Conservation (phyloP, 2,797 vertebrate genomes). For the Gambelia wislizenii region DNA sequence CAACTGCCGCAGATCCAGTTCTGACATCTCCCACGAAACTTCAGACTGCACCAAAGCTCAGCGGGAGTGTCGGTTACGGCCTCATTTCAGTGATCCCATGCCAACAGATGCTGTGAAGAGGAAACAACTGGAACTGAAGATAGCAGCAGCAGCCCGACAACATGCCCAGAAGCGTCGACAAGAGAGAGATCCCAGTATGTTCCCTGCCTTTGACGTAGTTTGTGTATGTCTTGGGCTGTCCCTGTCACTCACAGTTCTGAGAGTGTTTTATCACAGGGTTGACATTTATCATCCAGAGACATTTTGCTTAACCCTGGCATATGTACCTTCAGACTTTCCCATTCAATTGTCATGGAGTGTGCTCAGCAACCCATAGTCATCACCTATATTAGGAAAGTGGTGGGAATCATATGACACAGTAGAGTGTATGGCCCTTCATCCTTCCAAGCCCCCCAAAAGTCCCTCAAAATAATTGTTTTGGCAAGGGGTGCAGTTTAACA, state of each 20-base stretch:
- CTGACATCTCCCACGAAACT: slow-evolving; percentile 86
- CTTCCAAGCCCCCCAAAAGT: too few species aligned
- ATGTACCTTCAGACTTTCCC: slow-evolving; percentile 22
- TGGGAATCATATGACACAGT: too few species aligned
- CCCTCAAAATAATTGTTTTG: too few species aligned
- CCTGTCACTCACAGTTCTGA: too few species aligned
- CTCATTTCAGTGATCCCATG: slow-evolving; percentile 92
- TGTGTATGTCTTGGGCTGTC: background rate
- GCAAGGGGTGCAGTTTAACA: too few species aligned
- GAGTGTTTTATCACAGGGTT: background rate
- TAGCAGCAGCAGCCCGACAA: slow-evolving; percentile 86
- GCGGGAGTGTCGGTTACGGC: slow-evolving; percentile 88
- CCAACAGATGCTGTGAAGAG: slow-evolving; percentile 88
- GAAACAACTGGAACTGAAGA: slow-evolving; percentile 94
- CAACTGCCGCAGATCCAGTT: slow-evolving; percentile 90
- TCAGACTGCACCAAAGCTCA: slow-evolving; percentile 86
- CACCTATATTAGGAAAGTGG: background rate
- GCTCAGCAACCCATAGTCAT: background rate
- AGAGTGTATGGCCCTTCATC: too few species aligned
- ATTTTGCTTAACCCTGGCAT: background rate
- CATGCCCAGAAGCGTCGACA: slow-evolving; percentile 85
- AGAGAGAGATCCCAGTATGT: slow-evolving; percentile 72
- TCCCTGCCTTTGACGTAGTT: background rate
- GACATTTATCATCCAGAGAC: background rate
- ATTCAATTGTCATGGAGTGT: background rate